A percentile compares a stretch with the other conserved stretches of the same genome.
Conservation (phyloP, 1,140 invertebrate genomes). For the Papilio xuthus region DNA sequence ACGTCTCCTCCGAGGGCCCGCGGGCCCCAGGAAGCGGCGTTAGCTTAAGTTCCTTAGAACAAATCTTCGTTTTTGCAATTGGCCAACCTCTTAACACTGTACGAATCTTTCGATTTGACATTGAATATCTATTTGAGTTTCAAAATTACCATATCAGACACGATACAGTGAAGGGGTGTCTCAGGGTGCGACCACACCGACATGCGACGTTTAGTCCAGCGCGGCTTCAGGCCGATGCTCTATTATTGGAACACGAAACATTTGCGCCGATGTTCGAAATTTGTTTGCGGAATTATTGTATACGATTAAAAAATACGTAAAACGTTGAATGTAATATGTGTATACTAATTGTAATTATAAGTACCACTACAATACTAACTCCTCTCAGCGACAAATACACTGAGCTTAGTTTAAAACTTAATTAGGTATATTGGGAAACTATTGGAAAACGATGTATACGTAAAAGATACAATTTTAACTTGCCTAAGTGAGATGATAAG, state of each 20-base stretch:
- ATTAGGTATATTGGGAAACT: conserved; percentile 75
- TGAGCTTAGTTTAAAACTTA: conserved; percentile 76
- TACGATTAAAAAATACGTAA: conserved; percentile 79
- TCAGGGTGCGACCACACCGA: conserved; percentile 67
- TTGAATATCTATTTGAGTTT: conserved; percentile 51
- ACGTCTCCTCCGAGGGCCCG: conserved; percentile 47
- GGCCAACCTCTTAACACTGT: conserved; percentile 81
- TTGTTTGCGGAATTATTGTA: conserved; percentile 78
- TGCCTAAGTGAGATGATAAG: conserved; percentile 81
- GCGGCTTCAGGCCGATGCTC: conserved; percentile 36
- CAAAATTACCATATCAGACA: conserved; percentile 59
- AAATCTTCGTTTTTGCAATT: conserved; percentile 84
- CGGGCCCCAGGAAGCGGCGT: conserved; percentile 56
- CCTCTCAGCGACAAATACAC: conserved; percentile 63
- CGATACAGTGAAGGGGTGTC: conserved; percentile 79
- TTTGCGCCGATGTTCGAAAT: conserved; percentile 65
- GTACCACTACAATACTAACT: conserved; percentile 55
- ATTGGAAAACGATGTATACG: conserved; percentile 81
- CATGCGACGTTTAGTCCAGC: conserved; percentile 34
- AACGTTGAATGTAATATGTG: conserved; percentile 80
- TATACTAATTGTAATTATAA: conserved; percentile 75
- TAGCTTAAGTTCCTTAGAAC: conserved; percentile 75
- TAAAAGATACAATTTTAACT: conserved; percentile 79
- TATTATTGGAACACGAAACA: conserved; percentile 46
- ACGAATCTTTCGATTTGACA: conserved; percentile 48